These are phyloP conservation scores for Rhinophrynus dorsalis DNA, from an alignment of 2,797 vertebrate genomes.

Conservation along the genomic window DNA sequence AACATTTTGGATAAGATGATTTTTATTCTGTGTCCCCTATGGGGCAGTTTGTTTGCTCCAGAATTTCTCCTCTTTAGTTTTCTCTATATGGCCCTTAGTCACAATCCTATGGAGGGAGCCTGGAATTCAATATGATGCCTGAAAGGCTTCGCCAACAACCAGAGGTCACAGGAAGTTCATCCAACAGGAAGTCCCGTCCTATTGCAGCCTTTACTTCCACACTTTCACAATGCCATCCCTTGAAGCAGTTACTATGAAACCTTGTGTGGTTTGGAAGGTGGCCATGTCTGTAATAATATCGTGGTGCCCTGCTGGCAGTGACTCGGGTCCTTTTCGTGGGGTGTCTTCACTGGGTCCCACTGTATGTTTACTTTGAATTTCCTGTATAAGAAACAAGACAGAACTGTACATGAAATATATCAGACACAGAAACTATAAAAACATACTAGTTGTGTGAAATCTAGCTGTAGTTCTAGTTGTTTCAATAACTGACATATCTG, in stretches of 20 bases:
- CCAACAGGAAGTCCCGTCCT: slow-evolving; percentile 18
- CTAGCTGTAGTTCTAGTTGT: too few relatives aligned
- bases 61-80: too few relatives aligned
- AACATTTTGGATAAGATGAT: too few relatives aligned
- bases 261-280: slow-evolving; percentile 96
- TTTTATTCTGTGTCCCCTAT: too few relatives aligned
- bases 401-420: slow-evolving; percentile 2
- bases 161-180: neutral
- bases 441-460: too few relatives aligned
- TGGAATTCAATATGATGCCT: neutral
- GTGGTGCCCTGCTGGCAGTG: slow-evolving; percentile 92
- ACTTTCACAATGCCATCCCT: slow-evolving; percentile 97
- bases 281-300: slow-evolving; percentile 97
- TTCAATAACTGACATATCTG: too few relatives aligned
- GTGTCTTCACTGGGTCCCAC: slow-evolving; percentile 85
- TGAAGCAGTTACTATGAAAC: slow-evolving; percentile 95
- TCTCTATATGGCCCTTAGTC: too few relatives aligned
- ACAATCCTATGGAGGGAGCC: neutral
- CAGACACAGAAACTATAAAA: neutral
- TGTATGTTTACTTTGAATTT: slow-evolving; percentile 97
- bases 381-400: slow-evolving; percentile 65
- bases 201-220: slow-evolving; percentile 80
- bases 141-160: neutral
- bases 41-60: neutral
- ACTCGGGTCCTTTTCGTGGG: slow-evolving; percentile 88